These are phyloP conservation scores for Gobio occitaniae DNA, from an alignment of 2,797 vertebrate species.

Conservation along the genomic window DNA sequence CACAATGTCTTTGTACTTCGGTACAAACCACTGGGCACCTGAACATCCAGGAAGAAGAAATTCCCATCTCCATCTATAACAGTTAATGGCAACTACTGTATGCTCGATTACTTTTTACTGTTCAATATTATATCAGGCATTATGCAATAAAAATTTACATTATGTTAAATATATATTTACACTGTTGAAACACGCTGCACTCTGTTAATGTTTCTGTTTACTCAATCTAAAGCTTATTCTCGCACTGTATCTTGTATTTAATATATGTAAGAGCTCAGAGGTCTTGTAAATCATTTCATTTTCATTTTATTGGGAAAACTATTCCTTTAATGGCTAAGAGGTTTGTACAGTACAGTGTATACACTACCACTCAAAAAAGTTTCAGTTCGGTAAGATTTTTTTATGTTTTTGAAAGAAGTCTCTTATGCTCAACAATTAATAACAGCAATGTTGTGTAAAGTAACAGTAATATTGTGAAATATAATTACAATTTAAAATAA, in stretches of 20 bases:
- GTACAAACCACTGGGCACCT: neutral
- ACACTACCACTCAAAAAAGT: neutral
- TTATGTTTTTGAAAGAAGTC: neutral
- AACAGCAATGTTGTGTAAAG: too few species aligned
- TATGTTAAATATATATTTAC: neutral
- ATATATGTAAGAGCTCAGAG: neutral
- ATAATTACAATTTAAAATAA: neutral
- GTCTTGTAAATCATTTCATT: neutral
- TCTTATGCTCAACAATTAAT: neutral
- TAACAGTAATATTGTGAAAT: neutral
- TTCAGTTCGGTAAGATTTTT: neutral
- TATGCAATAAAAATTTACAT: neutral
- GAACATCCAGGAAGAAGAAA: neutral
- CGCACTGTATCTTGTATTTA: neutral
- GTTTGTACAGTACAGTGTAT: neutral
- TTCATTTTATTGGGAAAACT: conserved; percentile 1
- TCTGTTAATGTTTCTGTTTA: neutral
- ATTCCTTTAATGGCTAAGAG: neutral
- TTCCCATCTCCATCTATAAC: neutral
- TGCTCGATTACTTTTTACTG: neutral
- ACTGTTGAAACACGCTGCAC: neutral
- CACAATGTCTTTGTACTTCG: neutral
- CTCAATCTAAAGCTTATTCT: neutral
- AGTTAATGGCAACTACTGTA: neutral
- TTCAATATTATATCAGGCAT: neutral